Evolutionary conservation across 2,888 invertebrate species (phyloP), one percentile per base, ranked within the genome.

Genomic region (Campoplex capitator): DNA sequence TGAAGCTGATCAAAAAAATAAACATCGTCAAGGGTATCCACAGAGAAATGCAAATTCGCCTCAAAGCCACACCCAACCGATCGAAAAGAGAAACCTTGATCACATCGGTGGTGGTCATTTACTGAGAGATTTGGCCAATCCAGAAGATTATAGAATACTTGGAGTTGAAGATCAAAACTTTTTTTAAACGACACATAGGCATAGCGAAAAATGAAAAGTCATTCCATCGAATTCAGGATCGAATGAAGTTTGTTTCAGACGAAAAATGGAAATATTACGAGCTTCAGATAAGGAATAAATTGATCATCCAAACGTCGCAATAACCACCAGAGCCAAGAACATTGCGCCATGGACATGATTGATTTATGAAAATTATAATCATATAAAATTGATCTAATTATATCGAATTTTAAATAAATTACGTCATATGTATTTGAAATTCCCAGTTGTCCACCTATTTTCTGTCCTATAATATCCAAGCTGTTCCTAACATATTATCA

Each of bases 81-180:
- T 83, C 70, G 62, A 78, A 32, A 68, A 73, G 51, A 87, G 92
- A 35, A 91, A 91, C 58, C 76, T 93, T 87, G 92, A 93, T 85
- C 77, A 87, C 6, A 86, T 91, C 35, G 92, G 91, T 0, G 92
- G 91, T 42, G 89, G 88, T 8, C 88, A 90, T 54, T 79, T 78
- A 3, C 58, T 79, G 32, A 48, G 23, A 62, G 51, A 79, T 32
- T 11, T 75, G 35, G 13, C 2, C 9, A 11, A 38, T 62, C 8
- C 23, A 11, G 7, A 13, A 23, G 18, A 80, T 51, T 62, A 62
- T 48, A 71, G 35, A 45, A 23, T 38, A 8, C 1, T 28, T 68
- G 42, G 9, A n/a, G n/a, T 2, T 54, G 42, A 83, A 9, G 9
- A 7, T 28, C n/a, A 7, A 70, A 16, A 45, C 7, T 16, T 51